These are phyloP conservation scores for Zoanthus solanderi DNA, from an alignment of 92 coral and sea anemone species.

Conservation along the genomic window DNA sequence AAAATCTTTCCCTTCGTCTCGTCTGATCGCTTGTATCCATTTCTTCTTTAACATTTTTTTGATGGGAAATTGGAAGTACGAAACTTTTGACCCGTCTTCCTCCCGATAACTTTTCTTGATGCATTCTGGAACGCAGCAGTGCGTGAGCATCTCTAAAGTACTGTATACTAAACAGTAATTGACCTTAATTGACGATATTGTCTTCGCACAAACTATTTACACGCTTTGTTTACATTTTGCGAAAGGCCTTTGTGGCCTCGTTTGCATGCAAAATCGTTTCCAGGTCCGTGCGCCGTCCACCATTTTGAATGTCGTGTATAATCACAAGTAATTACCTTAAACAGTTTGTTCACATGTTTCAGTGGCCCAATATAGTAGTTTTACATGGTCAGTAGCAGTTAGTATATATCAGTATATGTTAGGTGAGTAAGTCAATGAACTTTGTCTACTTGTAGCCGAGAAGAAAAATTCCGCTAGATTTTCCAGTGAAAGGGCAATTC, in stretches of 20 bases:
- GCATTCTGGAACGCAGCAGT: conserved; percentile 46
- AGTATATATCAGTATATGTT: too few relatives aligned
- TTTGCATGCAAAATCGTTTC: too few relatives aligned
- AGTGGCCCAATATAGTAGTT: too few relatives aligned
- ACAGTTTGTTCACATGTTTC: background rate
- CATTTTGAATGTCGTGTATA: too few relatives aligned
- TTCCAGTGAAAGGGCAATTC: conserved; percentile 25
- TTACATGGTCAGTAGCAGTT: too few relatives aligned
- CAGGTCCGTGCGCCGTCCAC: too few relatives aligned
- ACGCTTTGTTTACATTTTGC: too few relatives aligned
- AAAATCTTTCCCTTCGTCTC: conserved; percentile 46
- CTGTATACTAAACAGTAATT: too few relatives aligned
- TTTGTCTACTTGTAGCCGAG: conserved; percentile 20
- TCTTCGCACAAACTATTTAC: too few relatives aligned
- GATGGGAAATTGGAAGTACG: conserved; percentile 37
- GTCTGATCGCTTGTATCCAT: conserved; percentile 56
- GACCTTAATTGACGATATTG: too few relatives aligned
- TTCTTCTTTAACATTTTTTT: background rate
- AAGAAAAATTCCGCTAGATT: conserved; percentile 22
- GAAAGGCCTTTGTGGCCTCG: too few relatives aligned
- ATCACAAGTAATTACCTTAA: background rate
- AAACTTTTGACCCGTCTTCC: conserved; percentile 35
- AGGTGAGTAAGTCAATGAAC: too few relatives aligned
- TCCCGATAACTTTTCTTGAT: conserved; percentile 46
- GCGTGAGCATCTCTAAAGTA: conserved; percentile 20